These are phyloP conservation scores for Callimorpha dominula DNA, from an alignment of 2,888 invertebrate species.

Conservation along the genomic window DNA sequence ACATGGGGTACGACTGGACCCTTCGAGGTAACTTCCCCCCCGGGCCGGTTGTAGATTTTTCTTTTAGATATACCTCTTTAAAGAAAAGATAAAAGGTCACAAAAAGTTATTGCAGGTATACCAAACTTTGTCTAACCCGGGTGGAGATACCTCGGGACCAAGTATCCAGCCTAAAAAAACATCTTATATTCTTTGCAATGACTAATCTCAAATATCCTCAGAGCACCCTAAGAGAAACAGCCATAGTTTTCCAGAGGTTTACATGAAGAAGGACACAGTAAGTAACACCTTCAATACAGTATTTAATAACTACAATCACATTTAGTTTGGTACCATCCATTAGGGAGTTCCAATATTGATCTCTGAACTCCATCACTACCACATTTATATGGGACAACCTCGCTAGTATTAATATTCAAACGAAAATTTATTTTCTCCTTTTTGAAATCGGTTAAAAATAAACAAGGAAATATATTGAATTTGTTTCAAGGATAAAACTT, in stretches of 20 bases:
- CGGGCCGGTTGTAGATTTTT: no score
- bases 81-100: not conserved
- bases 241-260: no score
- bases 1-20: no score
- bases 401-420: not conserved
- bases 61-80: not conserved
- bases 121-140: not conserved
- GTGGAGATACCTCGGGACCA: not conserved
- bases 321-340: not conserved
- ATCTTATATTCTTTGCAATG: no score
- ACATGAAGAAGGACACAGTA: no score
- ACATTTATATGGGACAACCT: not conserved
- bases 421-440: not conserved
- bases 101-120: not conserved
- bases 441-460: slow-evolving; percentile 25
- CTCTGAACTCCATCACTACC: not conserved
- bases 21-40: no score
- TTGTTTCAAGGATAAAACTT: slow-evolving; percentile 48
- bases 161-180: no score
- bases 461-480: slow-evolving; percentile 49
- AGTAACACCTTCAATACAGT: no score
- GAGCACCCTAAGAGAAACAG: no score
- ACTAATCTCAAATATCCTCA: no score
- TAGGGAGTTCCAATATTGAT: not conserved
- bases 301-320: no score